Conservation (phyloP, 1,140 invertebrate genomes). For the Solenopsis fugax region DNA sequence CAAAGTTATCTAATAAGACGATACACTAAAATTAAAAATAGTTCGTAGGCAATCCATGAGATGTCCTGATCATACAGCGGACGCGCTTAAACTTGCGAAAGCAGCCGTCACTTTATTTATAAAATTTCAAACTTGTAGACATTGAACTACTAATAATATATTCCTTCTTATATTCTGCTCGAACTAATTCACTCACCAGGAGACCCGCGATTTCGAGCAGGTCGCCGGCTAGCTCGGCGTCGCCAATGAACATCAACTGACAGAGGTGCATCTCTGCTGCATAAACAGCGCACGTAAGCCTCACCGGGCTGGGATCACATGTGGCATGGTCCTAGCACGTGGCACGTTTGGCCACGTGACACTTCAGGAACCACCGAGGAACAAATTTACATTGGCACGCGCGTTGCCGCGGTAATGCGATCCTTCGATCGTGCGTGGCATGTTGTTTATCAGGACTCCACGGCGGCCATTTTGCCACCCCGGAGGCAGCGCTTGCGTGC, state of each 20-base stretch:
- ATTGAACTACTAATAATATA: background rate
- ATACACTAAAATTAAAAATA: conserved; percentile 11
- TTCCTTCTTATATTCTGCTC: background rate
- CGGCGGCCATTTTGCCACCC: conserved; percentile 76
- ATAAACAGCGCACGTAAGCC: conserved; percentile 1
- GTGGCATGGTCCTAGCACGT: conserved; percentile 42
- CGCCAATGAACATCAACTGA: conserved; percentile 78
- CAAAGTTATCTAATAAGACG: background rate
- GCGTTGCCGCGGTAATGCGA: conserved; percentile 14
- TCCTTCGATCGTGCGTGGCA: conserved; percentile 64
- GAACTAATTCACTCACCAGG: conserved; percentile 76
- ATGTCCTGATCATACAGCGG: conserved; percentile 50
- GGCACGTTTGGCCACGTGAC: conserved; percentile 43
- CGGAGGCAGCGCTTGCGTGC: conserved; percentile 73
- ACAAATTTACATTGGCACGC: conserved; percentile 42
- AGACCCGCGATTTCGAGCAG: conserved; percentile 77
- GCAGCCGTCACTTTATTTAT: background rate
- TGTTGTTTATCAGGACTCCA: conserved; percentile 74
- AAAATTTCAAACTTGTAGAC: background rate
- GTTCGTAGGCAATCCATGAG: conserved; percentile 57
- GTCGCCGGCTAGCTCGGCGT: conserved; percentile 78
- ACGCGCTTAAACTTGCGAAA: background rate
- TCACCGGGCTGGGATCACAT: background rate
- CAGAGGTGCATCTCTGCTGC: conserved; percentile 73
- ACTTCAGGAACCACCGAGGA: conserved; percentile 37